These are phyloP conservation scores for Apus apus DNA, from an alignment of 2,113 vertebrate species.

Conservation along the genomic window DNA sequence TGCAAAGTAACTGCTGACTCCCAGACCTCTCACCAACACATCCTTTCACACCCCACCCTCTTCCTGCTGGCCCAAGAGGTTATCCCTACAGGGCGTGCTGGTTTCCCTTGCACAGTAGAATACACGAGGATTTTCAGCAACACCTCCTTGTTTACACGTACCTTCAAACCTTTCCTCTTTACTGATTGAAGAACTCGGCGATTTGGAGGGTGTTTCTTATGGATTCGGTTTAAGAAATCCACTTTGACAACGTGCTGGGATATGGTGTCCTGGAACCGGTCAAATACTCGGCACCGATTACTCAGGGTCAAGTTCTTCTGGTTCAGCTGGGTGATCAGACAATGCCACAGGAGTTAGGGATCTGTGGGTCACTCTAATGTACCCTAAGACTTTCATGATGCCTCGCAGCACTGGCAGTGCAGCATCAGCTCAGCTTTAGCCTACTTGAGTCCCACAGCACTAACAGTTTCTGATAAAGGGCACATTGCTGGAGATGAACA, in stretches of 20 bases:
- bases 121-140: accelerated
- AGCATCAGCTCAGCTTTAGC: slow-evolving; percentile 51
- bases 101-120: background rate
- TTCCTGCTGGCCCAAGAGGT: background rate
- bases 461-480: slow-evolving; percentile 45
- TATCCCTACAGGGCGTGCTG: background rate
- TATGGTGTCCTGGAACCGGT: slow-evolving; percentile 96
- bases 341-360: slow-evolving; percentile 46
- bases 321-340: slow-evolving; percentile 86
- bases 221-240: slow-evolving; percentile 93
- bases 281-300: slow-evolving; percentile 96
- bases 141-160: slow-evolving; percentile 41
- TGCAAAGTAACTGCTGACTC: background rate
- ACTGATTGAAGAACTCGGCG: slow-evolving; percentile 81
- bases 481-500: slow-evolving; percentile 49
- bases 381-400: slow-evolving; percentile 38
- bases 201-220: slow-evolving; percentile 90
- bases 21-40: background rate
- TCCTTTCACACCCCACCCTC: background rate
- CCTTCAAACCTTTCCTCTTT: slow-evolving; percentile 91
- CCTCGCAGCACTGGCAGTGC: slow-evolving; percentile 24
- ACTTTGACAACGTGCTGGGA: slow-evolving; percentile 97
- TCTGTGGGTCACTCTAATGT: slow-evolving; percentile 17
- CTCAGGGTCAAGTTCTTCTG: slow-evolving; percentile 94
- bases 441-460: slow-evolving; percentile 42